Percentiles rank a stretch among this genome's conserved stretches.
These are phyloP conservation scores for Drosophila colorata DNA, from an alignment of 2,888 invertebrate genomes.

Conservation along the genomic window DNA sequence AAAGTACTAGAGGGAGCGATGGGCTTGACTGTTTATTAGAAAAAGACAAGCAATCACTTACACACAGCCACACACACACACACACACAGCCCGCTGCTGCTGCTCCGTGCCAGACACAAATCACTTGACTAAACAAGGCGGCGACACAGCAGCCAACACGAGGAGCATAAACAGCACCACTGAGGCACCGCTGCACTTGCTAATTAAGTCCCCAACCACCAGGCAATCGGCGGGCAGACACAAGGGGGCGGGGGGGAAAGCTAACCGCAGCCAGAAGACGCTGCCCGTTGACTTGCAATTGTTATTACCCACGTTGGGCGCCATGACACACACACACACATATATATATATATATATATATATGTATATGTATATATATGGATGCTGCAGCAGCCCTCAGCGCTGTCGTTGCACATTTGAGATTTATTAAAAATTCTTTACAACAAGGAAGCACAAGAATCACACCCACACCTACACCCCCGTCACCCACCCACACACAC, in stretches of 20 bases:
- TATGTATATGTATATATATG: slow-evolving; percentile 1
- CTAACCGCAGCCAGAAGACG: slow-evolving; percentile 59
- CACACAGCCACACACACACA: slow-evolving; percentile 11
- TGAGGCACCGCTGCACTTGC: slow-evolving; percentile 79
- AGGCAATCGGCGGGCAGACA: slow-evolving; percentile 35
- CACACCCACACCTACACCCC: slow-evolving; percentile 20
- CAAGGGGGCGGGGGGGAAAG: slow-evolving; percentile 10
- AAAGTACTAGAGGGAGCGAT: slow-evolving; percentile 13
- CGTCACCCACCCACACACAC: slow-evolving; percentile 19
- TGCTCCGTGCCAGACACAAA: slow-evolving; percentile 61
- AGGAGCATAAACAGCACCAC: slow-evolving; percentile 49
- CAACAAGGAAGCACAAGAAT: slow-evolving; percentile 57
- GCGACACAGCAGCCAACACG: slow-evolving; percentile 62
- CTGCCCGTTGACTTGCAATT: slow-evolving; percentile 67
- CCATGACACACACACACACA: neutral
- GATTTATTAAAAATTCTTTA: slow-evolving; percentile 85
- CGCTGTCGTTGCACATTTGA: slow-evolving; percentile 81
- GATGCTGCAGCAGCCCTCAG: slow-evolving; percentile 32
- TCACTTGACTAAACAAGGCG: slow-evolving; percentile 80
- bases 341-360: slow-evolving; percentile 1
- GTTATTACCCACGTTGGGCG: slow-evolving; percentile 47
- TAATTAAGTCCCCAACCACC: slow-evolving; percentile 83
- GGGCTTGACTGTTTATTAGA: slow-evolving; percentile 50
- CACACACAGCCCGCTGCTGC: neutral
- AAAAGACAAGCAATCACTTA: slow-evolving; percentile 81